Evolutionary conservation across 2,113 vertebrate species (phyloP).

Genomic region (Jaculus jaculus): DNA sequence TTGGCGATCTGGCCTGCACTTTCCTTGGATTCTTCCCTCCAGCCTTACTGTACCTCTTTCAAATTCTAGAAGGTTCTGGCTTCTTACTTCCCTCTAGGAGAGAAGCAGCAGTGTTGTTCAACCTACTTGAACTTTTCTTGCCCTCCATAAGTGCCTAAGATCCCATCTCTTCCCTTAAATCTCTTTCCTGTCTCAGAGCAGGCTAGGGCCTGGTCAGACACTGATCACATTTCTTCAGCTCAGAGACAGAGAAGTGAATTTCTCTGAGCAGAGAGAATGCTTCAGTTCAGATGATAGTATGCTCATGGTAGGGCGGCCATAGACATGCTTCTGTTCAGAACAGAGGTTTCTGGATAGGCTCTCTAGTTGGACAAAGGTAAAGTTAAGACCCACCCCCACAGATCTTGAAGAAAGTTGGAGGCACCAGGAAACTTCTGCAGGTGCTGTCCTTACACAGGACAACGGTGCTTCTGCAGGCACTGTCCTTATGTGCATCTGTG

Average conservation of each 20-base stretch:
- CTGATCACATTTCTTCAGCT: neutral
- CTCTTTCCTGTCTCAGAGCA: too few relatives aligned
- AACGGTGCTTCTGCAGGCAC: fast-evolving
- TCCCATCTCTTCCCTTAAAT: neutral
- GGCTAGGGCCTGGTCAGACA: neutral
- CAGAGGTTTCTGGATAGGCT: neutral
- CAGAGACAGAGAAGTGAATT: neutral
- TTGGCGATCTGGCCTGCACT: neutral
- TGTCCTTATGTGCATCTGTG: neutral
- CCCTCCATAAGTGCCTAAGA: neutral
- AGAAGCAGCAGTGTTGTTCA: neutral
- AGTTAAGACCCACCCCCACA: neutral
- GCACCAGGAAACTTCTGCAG: neutral
- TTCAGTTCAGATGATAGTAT: too few relatives aligned
- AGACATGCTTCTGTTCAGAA: neutral
- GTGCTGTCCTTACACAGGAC: neutral
- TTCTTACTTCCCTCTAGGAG: neutral
- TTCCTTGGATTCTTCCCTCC: neutral
- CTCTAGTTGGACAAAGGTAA: neutral
- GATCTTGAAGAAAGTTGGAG: neutral
- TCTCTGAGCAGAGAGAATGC: neutral
- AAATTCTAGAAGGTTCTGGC: conserved; percentile 1
- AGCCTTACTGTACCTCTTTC: neutral
- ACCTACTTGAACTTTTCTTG: neutral
- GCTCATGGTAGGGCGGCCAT: too few relatives aligned